Base-by-base conservation (phyloP, 2,797 vertebrate genomes). In the Coilia nasus region DNA sequence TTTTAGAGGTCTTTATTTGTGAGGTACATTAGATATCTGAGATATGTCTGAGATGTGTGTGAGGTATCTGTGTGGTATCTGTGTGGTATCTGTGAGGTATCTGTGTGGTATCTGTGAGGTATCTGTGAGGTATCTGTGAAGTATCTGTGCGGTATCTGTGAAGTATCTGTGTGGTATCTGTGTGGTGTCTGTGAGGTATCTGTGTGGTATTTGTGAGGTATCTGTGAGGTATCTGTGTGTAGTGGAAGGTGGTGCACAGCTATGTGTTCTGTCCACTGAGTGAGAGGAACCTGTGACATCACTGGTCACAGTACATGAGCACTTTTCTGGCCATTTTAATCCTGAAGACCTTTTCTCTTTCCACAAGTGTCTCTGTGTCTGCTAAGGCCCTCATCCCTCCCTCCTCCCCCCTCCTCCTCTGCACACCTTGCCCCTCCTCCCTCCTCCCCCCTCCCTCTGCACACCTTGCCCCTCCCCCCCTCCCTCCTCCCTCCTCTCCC, bases 231-330 rank as follows among this genome's bases (percentile, higher is more conserved):
- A 62, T 62, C 2, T 62, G 60, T 10, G 57, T 25, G 9, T 11
- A 25, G n/a, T 7, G 12, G 60, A 14, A 71, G 28, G 64, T 15
- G 25, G 11, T 71, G 64, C 64, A n/a, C n/a, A n/a, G n/a, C n/a
- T n/a, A n/a, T 17, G 64, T 6, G 64, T 71, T 71, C 28, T 28
- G 23, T 71, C 64, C 2, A 14, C 60, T 82, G 82, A 82, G 57
- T 31, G 25, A 64, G 83, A 75, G 67, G 50, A 31, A 83, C 60
- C 80, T 75, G 71, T 83, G 85, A 85, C 85, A 60, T 81, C 85
- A 88, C 23, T 35, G 62, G 44, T 47, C 57, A 11, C 60, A 86
- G 86, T 87, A 87, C 84, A 85, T 14, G 50, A 87, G 9, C 59
- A 59, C 46, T 75, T 85, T 75, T 81, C 64, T 28, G 50, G 44